phyloP scores from a whole-genome alignment of 2,797 vertebrate genomes.

The Urocyon cinereoargenteus region DNA sequence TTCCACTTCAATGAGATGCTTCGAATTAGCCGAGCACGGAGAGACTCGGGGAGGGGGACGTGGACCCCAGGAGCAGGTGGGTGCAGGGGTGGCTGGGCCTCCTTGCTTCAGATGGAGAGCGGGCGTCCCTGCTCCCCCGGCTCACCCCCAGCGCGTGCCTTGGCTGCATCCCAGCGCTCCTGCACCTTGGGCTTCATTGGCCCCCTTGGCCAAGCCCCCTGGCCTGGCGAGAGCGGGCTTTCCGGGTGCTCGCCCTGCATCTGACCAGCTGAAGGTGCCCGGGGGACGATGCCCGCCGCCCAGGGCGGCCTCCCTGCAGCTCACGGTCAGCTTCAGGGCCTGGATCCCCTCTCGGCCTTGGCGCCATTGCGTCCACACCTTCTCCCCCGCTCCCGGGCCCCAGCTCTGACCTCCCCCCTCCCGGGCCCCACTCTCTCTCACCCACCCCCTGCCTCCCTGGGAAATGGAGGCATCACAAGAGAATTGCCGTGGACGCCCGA shows the following conservation, averaged over 20 bases:
- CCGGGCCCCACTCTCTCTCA: background rate
- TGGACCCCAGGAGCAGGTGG: no score
- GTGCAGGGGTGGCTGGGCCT: rapidly evolving
- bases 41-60: no score
- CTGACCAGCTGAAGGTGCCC: background rate
- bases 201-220: background rate
- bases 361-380: background rate
- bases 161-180: background rate
- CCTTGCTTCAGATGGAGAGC: background rate
- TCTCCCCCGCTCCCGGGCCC: background rate
- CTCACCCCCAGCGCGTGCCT: no score
- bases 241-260: background rate
- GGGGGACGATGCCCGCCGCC: background rate
- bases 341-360: background rate
- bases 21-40: background rate
- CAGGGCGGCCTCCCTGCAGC: no score
- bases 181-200: background rate
- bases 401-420: no score
- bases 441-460: background rate
- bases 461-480: background rate
- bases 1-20: rapidly evolving
- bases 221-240: no score
- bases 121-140: rapidly evolving
- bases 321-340: background rate
- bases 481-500: background rate